Evolutionary conservation across 2,113 vertebrate genomes (phyloP).

Genomic region (Amphiprion ocellaris): DNA sequence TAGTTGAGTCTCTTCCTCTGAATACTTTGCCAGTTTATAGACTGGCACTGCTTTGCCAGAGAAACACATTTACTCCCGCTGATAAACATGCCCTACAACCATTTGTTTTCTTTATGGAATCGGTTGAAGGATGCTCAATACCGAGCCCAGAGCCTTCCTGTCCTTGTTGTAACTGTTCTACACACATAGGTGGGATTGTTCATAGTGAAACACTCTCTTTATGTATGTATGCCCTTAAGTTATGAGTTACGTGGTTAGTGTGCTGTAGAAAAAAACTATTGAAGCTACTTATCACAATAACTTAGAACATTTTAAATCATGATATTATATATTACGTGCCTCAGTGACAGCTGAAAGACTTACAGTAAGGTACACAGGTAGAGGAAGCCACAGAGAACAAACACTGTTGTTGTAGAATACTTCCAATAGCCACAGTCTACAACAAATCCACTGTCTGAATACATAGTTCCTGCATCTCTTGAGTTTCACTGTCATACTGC

Average conservation of each 20-base stretch:
- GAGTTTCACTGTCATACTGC: too few relatives aligned
- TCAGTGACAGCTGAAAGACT: too few relatives aligned
- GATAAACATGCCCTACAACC: constrained; percentile 25
- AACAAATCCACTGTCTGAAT: too few relatives aligned
- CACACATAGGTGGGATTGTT: not conserved
- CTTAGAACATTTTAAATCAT: too few relatives aligned
- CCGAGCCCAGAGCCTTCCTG: not conserved
- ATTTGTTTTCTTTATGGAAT: constrained; percentile 31
- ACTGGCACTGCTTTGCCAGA: constrained; percentile 24
- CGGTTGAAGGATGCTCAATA: constrained; percentile 9
- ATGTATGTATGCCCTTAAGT: not conserved
- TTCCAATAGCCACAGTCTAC: too few relatives aligned
- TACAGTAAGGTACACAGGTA: too few relatives aligned
- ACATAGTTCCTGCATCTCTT: too few relatives aligned
- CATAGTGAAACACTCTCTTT: not conserved
- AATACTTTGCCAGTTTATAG: constrained; percentile 35
- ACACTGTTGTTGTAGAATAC: too few relatives aligned
- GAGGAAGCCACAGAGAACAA: too few relatives aligned
- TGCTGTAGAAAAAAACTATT: too few relatives aligned
- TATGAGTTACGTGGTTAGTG: not conserved
- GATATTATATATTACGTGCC: too few relatives aligned
- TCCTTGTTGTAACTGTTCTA: not conserved
- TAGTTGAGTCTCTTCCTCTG: constrained; percentile 11
- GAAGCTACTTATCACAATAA: too few relatives aligned
- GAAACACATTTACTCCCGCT: constrained; percentile 34